phyloP scores from a whole-genome alignment of 2,113 vertebrate species.

The Anguilla rostrata region DNA sequence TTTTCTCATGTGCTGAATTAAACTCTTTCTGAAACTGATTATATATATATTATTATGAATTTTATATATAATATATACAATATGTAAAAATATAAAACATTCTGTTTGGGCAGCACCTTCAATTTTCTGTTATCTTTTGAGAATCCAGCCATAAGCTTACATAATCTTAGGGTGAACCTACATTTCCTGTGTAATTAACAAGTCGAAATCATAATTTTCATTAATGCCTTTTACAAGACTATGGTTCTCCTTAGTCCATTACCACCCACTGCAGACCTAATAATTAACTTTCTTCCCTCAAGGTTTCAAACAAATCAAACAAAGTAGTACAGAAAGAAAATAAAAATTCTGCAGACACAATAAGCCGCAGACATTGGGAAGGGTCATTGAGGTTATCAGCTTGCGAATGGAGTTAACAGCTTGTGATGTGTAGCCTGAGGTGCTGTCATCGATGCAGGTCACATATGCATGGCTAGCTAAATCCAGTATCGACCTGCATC shows the following conservation, averaged over 20 bases:
- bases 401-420: conserved; percentile 57
- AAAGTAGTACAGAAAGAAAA: conserved; percentile 45
- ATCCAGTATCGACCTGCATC: conserved; percentile 62
- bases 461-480: conserved; percentile 60
- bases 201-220: neutral
- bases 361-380: conserved; percentile 53
- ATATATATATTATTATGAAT: too few species aligned
- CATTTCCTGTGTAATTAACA: neutral
- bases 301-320: conserved; percentile 55
- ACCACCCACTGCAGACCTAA: conserved; percentile 42
- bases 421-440: conserved; percentile 57
- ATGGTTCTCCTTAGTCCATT: conserved; percentile 39
- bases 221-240: conserved; percentile 13
- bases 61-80: neutral
- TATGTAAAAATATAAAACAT: neutral
- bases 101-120: neutral
- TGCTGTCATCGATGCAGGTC: conserved; percentile 52
- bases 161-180: neutral
- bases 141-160: neutral
- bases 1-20: neutral
- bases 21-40: neutral
- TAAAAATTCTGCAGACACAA: conserved; percentile 54
- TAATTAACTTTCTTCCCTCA: conserved; percentile 58
- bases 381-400: conserved; percentile 59
- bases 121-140: neutral